These are phyloP conservation scores for Orchestia grillus DNA, from an alignment of 1,140 invertebrate species.

Conservation along the genomic window DNA sequence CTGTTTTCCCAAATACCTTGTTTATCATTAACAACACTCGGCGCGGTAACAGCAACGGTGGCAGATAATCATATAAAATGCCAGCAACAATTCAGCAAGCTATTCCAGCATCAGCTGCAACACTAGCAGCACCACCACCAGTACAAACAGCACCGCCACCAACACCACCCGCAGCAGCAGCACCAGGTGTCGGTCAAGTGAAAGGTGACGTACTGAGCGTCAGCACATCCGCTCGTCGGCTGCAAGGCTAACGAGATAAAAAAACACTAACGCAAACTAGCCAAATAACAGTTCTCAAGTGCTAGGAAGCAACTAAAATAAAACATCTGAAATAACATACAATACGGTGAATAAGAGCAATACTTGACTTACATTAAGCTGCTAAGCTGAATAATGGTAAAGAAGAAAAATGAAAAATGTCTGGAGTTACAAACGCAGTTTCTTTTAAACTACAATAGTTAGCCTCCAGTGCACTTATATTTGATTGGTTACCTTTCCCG, in stretches of 20 bases:
- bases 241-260: neutral
- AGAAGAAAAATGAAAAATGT: neutral
- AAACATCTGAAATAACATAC: neutral
- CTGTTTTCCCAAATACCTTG: too few species aligned
- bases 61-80: too few species aligned
- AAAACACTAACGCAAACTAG: neutral
- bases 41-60: too few species aligned
- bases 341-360: neutral
- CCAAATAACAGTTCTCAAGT: neutral
- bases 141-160: neutral
- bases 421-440: neutral
- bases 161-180: neutral
- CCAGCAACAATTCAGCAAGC: too few species aligned
- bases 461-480: too few species aligned
- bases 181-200: constrained; percentile 34
- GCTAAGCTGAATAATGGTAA: too few species aligned
- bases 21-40: too few species aligned
- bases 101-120: neutral
- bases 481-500: too few species aligned
- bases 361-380: neutral
- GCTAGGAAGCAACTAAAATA: neutral
- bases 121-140: neutral
- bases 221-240: neutral
- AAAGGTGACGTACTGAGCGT: constrained; percentile 33
- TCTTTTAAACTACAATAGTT: neutral